Evolutionary conservation across 2,113 vertebrate genomes (phyloP).

Genomic region (Xiphias gladius): DNA sequence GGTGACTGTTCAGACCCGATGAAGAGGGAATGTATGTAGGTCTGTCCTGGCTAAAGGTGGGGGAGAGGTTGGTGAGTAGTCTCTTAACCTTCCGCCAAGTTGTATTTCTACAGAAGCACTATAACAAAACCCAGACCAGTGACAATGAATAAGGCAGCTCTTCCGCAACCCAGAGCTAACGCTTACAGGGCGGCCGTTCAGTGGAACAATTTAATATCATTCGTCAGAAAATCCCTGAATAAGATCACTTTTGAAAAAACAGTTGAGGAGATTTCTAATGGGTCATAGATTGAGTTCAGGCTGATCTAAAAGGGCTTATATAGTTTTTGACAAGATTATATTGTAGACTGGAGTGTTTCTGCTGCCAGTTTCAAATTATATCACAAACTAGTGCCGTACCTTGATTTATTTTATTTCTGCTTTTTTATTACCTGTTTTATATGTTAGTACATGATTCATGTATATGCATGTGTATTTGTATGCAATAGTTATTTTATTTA

Average conservation of each 20-base stretch:
- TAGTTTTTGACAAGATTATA: no score
- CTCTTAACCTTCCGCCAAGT: no score
- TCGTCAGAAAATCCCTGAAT: neutral
- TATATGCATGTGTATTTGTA: neutral
- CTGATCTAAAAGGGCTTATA: neutral
- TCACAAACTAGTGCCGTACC: neutral
- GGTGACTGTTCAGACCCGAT: neutral
- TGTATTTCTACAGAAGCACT: no score
- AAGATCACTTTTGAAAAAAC: neutral
- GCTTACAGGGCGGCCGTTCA: neutral
- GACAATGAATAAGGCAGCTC: neutral
- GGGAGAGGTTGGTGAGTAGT: neutral
- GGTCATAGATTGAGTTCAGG: neutral
- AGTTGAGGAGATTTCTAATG: neutral
- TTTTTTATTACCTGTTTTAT: neutral
- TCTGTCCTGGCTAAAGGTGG: no score
- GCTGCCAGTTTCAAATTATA: neutral
- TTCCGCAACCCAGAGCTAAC: neutral
- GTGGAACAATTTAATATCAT: neutral
- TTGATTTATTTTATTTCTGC: neutral
- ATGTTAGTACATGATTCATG: neutral
- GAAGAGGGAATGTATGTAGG: neutral
- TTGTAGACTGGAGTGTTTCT: neutral
- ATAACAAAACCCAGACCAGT: neutral
- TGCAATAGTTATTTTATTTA: neutral